These are phyloP conservation scores for Aegithalos caudatus DNA, from an alignment of 2,113 vertebrate species.

Conservation along the genomic window DNA sequence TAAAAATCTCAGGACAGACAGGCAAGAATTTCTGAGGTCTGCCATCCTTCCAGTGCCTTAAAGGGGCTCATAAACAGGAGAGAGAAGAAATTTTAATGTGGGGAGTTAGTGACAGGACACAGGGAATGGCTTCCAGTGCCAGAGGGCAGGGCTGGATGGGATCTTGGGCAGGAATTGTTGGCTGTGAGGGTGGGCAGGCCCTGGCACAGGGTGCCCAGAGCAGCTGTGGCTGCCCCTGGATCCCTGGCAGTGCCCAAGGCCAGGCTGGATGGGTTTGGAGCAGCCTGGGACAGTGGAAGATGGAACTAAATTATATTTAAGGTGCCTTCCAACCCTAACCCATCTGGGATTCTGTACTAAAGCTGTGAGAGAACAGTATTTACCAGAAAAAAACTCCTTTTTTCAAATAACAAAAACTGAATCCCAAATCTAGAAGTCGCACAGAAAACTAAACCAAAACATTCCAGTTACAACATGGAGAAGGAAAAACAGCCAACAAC, in stretches of 20 bases:
- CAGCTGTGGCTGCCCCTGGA: not conserved
- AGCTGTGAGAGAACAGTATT: not conserved
- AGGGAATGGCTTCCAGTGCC: not conserved
- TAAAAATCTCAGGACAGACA: not conserved
- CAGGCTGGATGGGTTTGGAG: not conserved
- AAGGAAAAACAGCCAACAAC: not conserved
- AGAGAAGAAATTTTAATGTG: not conserved
- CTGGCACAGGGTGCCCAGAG: not conserved
- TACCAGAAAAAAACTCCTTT: not conserved
- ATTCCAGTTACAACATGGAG: not conserved
- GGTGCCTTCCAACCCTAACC: not conserved
- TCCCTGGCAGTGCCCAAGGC: not conserved
- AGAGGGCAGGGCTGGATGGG: not conserved
- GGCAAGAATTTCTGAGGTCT: not conserved
- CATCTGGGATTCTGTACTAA: not conserved
- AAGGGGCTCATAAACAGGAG: not conserved
- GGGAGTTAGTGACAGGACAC: not conserved
- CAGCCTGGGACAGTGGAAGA: accelerated
- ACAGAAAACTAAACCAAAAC: accelerated
- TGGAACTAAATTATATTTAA: not conserved
- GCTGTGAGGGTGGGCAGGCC: not conserved
- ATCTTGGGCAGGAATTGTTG: not conserved
- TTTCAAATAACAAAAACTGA: not conserved
- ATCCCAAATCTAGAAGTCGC: not conserved
- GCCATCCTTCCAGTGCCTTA: not conserved